Conservation (phyloP, 2,113 vertebrate species). For the Holacanthus passer region DNA sequence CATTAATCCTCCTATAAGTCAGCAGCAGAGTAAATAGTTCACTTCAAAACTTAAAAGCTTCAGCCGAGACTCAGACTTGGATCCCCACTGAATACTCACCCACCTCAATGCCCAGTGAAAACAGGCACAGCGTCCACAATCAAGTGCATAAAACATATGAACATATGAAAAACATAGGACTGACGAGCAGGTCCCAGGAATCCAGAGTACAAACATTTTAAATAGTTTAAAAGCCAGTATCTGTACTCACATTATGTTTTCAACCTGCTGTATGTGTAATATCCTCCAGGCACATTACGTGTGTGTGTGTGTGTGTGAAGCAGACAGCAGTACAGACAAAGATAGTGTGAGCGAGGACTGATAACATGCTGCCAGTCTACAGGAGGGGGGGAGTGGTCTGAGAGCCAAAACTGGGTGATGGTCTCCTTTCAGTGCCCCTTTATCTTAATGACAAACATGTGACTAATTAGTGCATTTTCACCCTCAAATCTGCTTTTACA, state of each 20-base stretch:
- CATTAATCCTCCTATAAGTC: neutral
- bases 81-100: neutral
- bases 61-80: neutral
- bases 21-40: neutral
- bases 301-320: constrained; percentile 34
- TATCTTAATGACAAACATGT: constrained; percentile 7
- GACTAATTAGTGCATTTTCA: neutral
- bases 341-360: constrained; percentile 50
- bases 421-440: neutral
- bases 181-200: neutral
- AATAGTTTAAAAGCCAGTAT: constrained; percentile 5
- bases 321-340: constrained; percentile 36
- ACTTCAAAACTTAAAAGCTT: too few species aligned
- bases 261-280: constrained; percentile 33
- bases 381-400: constrained; percentile 64
- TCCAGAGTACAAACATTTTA: neutral
- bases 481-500: neutral
- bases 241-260: constrained; percentile 66
- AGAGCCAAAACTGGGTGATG: constrained; percentile 10
- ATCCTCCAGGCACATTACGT: constrained; percentile 24
- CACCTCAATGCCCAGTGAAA: too few species aligned
- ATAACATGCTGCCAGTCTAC: constrained; percentile 37
- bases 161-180: too few species aligned
- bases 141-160: too few species aligned
- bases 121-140: too few species aligned